Evolutionary conservation across 2,113 vertebrate genomes (phyloP), one percentile per base, ranked within the genome.

Genomic region (Tenrec ecaudatus): DNA sequence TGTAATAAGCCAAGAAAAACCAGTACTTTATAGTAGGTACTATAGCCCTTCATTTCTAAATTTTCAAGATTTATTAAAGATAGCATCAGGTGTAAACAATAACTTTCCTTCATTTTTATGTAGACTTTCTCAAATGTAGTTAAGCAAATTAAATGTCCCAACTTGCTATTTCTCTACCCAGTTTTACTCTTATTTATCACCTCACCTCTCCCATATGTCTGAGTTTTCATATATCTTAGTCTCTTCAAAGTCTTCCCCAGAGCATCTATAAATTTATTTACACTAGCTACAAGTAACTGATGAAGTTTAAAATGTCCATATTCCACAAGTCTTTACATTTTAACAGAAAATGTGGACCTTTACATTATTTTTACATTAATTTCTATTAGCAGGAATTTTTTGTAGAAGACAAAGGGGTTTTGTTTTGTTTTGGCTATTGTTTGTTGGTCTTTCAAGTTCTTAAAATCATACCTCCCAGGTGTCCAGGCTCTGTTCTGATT

Each of bases 221-320:
- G 29, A 29, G 7, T 73, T 82, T 88, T 82, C 58, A 36, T 73
- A 47, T 81, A 23, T 86, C 17, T 66, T 19, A 62, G 33, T 9
- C 83, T 47, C 53, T 73, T 1, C 16, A 94, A 62, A 80, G 53
- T 11, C 68, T 66, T 94, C 71, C 36, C 22, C n/a, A 81, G 53
- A 57, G n/a, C 73, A 87, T 88, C 33, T 91, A 40, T 77, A 86
- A 84, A 17, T 82, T 78, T 86, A 43, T 58, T 89, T 78, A 82
- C 16, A 38, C 27, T 68, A 77, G 60, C 89, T 82, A 66, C 53
- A 95, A 87, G 73, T 68, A 73, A 82, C 69, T 19, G 53, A 94
- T 58, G 36, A 0, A 71, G 14, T 83, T 88, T 66, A n/a, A 82
- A 86, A 38, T 60, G 33, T 66, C 76, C 27, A 25, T 31, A 38